Evolutionary conservation across 2,888 invertebrate species (phyloP), one percentile per base, ranked within the genome.

Genomic region (Eupsilia transversa): DNA sequence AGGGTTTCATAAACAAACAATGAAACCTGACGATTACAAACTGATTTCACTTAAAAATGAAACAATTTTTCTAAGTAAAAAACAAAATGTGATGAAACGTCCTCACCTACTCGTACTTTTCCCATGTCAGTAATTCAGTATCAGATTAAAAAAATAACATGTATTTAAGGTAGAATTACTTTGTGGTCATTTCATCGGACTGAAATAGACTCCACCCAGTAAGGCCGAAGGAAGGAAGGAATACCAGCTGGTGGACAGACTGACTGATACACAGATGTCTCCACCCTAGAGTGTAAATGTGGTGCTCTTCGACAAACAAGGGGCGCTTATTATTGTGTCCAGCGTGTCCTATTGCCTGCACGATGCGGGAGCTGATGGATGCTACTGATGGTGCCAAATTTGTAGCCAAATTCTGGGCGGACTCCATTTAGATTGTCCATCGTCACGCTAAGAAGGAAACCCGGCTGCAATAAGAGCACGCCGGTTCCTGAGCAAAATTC

Each of bases 1-100:
- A 74, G 72, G 70, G 60, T 76, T 76, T 71, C 64, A 52, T 72
- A 35, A 3, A 54, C 54, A 71, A 70, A 65, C 14, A 56, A 82
- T 60, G 33, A 46, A 49, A 74, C 35, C 30, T 52, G n/a, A 59
- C 9, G 27, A 43, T 52, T 23, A 30, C 3, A 27, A 46, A 60
- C 54, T 38, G 17, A 64, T 43, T 72, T 54, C 43, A 41, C 20
- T 12, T 43, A 20, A 38, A 27, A 27, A 43, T 17, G 0, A 20
- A 35, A 57, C 30, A 20, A 27, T 38, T 35, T 57, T 57, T 27
- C 1, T 9, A 38, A n/a, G 4, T 38, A 54, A 5, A 17, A 35
- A 23, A 7, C 5, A 54, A 43, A 35, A n/a, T 43, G 27, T 12
- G 5, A 20, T 27, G 14, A 30, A 23, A 38, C 33, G 14, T 14